Evolutionary conservation across 92 coral and sea anemone genomes (phyloP), one percentile per base, ranked within the genome.

Genomic region (Phenganax stokvisi): DNA sequence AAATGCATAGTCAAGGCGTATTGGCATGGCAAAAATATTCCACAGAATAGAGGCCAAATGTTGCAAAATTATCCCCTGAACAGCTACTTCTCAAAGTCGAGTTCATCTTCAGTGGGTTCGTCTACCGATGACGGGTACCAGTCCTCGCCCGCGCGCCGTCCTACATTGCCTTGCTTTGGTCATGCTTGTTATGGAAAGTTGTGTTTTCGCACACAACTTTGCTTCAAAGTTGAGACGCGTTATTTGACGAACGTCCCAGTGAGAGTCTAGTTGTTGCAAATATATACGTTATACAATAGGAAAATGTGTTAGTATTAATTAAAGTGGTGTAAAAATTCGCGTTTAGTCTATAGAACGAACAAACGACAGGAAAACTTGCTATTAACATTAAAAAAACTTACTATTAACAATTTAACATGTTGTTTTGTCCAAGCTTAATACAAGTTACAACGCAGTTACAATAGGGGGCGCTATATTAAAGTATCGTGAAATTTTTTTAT

Each of bases 121-220:
- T 27, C 47, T 20, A 51, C 47, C 31, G 72, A 66, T 66, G 47
- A 37, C 47, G 47, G 5, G 47, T 25, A 66, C 51, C 6, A 66
- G 51, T 54, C 79, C 61, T 74, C 44, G 30, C 28, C 79, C 37
- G 37, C 79, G 16, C 62, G 44, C 51, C 79, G 79, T 56, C 79
- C 79, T 47, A 74, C 54, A 63, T 62, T 74, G 10, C 79, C 79
- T 54, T 74, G 79, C 79, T 12, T 74, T 8, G 79, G 79, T 12
- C 63, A 57, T 20, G 17, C 55, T 8, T 74, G 79, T 74, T 74
- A 53, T 25, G 79, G 79, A 12, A 37, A 74, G n/a, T 37, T 74
- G 58, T 74, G 79, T 15, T 74, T 74, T 56, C 61, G n/a, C 62
- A 54, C 60, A n/a, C 79, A 74, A 47, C 17, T 74, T 37, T 74